phyloP scores from a whole-genome alignment of 2,888 invertebrate species.

The Nymphalis polychloros region DNA sequence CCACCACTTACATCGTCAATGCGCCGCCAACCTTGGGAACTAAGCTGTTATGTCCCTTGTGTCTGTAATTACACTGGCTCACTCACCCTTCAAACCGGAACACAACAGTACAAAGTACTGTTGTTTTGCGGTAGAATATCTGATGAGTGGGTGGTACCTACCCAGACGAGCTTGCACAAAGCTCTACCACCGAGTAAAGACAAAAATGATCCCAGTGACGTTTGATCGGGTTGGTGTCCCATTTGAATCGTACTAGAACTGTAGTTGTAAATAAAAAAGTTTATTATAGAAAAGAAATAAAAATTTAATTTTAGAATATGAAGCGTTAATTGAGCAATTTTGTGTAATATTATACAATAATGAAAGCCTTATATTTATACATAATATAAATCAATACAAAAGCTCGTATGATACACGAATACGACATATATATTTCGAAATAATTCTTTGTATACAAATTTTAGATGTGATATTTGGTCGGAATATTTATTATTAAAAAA shows the following conservation, averaged over 20 bases:
- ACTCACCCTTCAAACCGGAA: no score
- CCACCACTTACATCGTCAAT: no score
- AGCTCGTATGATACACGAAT: not conserved
- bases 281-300: slow-evolving; percentile 8
- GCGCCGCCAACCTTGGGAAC: no score
- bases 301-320: not conserved
- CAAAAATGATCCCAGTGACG: no score
- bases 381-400: not conserved
- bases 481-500: not conserved
- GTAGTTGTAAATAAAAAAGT: not conserved
- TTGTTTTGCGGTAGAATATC: no score
- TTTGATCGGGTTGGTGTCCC: no score
- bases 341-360: slow-evolving; percentile 13
- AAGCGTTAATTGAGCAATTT: slow-evolving; percentile 28
- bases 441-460: not conserved
- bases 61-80: no score
- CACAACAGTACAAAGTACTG: no score
- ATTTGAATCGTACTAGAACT: not conserved
- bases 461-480: not conserved
- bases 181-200: no score
- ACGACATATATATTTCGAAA: not conserved
- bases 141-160: no score
- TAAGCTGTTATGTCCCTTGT: no score
- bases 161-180: no score
- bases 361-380: not conserved